Evolutionary conservation across 2,797 vertebrate species (phyloP).

Genomic region (Cephalopachus bancanus): DNA sequence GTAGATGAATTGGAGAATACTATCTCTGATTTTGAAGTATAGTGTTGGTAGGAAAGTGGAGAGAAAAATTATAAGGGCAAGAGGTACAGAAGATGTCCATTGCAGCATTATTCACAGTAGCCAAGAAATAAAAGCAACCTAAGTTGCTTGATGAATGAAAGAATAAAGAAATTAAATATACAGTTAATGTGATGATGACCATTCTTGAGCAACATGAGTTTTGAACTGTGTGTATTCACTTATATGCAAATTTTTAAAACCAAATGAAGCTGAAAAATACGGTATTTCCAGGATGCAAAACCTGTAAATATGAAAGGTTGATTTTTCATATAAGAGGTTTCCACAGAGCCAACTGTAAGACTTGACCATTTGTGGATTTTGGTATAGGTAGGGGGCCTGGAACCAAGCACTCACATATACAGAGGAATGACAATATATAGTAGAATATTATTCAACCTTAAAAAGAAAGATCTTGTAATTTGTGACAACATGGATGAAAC

Average conservation of each 20-base stretch:
- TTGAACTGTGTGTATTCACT: not conserved
- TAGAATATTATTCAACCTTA: not conserved
- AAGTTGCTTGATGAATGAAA: not conserved
- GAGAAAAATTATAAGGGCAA: not conserved
- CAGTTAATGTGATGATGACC: not conserved
- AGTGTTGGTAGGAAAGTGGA: not conserved
- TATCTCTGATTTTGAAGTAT: not conserved
- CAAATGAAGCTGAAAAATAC: not conserved
- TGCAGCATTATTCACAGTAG: not conserved
- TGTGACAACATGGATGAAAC: not conserved
- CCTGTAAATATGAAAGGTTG: not conserved
- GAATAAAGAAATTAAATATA: not conserved
- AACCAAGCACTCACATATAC: not conserved
- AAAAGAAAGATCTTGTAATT: not conserved
- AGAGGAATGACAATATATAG: not conserved
- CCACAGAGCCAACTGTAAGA: not conserved
- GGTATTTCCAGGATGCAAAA: not conserved
- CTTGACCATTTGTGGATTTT: not conserved
- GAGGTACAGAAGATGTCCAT: not conserved
- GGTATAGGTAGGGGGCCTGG: not conserved
- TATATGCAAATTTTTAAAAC: not conserved
- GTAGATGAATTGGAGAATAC: not conserved
- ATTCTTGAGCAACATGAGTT: not conserved
- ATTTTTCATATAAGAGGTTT: not conserved
- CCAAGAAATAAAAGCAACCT: not conserved